Evolutionary conservation across 2,113 vertebrate genomes (phyloP).

Genomic region (Carassius auratus): DNA sequence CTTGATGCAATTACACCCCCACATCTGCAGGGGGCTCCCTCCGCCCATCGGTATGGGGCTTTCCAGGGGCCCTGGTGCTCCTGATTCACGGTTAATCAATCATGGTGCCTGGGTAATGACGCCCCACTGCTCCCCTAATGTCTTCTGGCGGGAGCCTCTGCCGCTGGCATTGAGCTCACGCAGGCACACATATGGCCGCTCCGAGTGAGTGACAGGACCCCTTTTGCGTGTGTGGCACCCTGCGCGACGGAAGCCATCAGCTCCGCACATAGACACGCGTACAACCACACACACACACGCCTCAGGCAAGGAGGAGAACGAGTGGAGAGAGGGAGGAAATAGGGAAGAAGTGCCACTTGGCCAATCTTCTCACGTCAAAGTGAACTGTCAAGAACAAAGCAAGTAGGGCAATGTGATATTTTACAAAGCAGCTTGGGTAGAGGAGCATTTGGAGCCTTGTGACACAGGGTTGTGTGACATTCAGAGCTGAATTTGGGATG

Average conservation of each 20-base stretch:
- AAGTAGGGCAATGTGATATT: conserved; percentile 47
- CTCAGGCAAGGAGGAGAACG: conserved; percentile 21
- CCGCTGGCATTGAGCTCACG: conserved; percentile 76
- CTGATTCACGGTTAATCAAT: conserved; percentile 81
- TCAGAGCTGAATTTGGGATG: background rate
- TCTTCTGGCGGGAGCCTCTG: conserved; percentile 77
- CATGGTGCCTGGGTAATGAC: conserved; percentile 78
- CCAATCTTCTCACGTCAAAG: conserved; percentile 44
- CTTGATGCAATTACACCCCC: conserved; percentile 76
- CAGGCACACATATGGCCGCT: conserved; percentile 81
- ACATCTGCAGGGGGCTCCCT: conserved; percentile 76
- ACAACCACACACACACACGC: conserved; percentile 58
- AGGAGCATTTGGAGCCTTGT: background rate
- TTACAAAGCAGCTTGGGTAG: conserved; percentile 13
- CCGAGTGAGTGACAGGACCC: conserved; percentile 80
- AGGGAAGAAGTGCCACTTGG: conserved; percentile 51
- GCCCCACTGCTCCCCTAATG: conserved; percentile 81
- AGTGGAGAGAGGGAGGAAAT: conserved; percentile 25
- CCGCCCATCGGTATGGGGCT: conserved; percentile 52
- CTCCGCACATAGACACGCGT: conserved; percentile 64
- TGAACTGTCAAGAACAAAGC: conserved; percentile 53
- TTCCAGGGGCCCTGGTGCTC: conserved; percentile 63
- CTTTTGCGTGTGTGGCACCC: conserved; percentile 69
- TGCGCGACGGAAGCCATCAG: conserved; percentile 74
- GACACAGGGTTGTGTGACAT: background rate